Conservation (phyloP, 2,888 invertebrate species). For the Leptarthrus brevirostris region DNA sequence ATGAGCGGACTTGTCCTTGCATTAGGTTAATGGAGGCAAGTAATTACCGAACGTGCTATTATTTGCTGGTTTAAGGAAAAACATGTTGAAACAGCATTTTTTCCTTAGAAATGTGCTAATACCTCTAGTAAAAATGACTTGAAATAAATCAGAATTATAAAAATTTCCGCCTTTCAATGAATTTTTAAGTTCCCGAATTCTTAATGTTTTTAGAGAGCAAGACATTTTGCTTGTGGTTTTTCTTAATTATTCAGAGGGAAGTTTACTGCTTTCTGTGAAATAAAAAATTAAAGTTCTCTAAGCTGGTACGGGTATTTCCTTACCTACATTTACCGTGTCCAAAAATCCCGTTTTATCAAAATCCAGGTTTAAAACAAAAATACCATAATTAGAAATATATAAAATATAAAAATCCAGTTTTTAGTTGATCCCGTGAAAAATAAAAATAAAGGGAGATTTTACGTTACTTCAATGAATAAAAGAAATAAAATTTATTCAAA, state of each 20-base stretch:
- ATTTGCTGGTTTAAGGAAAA: neutral
- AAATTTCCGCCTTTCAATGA: constrained; percentile 9
- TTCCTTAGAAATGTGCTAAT: neutral
- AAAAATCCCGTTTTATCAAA: no score
- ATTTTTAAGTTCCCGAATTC: constrained; percentile 9
- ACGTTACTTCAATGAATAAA: no score
- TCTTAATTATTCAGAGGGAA: constrained; percentile 32
- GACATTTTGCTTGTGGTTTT: neutral
- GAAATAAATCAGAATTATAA: constrained; percentile 40
- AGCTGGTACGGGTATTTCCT: no score
- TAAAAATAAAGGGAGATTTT: no score
- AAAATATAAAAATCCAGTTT: no score
- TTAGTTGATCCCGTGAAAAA: no score
- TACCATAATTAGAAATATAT: no score
- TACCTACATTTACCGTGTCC: no score
- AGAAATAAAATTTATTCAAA: no score
- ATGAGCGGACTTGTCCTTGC: constrained; percentile 28
- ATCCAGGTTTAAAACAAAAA: no score
- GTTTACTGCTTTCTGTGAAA: no score
- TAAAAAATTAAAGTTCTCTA: no score
- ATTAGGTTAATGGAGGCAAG: constrained; percentile 29
- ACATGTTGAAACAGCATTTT: neutral
- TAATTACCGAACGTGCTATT: constrained; percentile 27
- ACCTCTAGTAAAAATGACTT: neutral
- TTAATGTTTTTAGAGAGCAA: constrained; percentile 15